Conservation (phyloP, 2,113 vertebrate species). For the Sialia sialis region DNA sequence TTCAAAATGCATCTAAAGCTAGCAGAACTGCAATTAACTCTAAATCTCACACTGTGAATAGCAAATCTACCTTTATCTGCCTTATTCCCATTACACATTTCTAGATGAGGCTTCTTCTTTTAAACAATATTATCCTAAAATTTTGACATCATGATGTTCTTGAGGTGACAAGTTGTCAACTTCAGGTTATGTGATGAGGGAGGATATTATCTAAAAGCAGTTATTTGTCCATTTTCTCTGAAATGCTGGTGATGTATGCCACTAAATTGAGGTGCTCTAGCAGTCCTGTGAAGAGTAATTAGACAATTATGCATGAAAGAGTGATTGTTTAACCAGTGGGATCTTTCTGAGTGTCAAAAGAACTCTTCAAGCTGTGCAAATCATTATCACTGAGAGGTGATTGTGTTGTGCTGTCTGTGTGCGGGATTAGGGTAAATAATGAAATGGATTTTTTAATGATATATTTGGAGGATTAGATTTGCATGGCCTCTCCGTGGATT, state of each 20-base stretch:
- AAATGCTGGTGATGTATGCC: background rate
- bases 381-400: background rate
- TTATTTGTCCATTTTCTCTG: background rate
- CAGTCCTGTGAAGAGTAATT: background rate
- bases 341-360: background rate
- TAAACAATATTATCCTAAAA: background rate
- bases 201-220: background rate
- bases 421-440: background rate
- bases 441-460: background rate
- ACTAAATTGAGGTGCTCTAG: background rate
- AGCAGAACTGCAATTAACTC: background rate
- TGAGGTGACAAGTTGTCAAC: background rate
- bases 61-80: background rate
- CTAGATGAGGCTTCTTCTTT: background rate
- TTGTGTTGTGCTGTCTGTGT: background rate
- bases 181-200: background rate
- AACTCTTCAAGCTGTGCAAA: background rate
- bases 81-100: background rate
- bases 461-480: background rate
- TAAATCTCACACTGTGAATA: background rate
- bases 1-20: background rate
- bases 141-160: background rate
- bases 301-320: background rate
- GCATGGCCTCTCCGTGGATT: background rate
- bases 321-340: background rate